Evolutionary conservation across 1,140 invertebrate genomes (phyloP).

Genomic region (Liolophura sinensis): DNA sequence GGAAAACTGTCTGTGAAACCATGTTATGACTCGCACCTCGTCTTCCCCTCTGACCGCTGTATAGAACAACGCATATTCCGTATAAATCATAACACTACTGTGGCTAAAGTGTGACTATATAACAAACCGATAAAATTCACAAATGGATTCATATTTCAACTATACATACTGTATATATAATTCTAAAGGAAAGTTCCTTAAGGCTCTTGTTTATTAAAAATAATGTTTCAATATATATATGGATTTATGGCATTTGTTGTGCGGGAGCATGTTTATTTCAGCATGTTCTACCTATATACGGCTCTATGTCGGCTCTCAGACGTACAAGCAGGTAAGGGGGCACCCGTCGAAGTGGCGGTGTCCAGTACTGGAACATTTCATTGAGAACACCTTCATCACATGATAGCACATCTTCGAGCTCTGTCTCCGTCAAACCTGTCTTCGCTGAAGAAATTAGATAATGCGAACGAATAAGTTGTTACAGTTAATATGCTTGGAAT

Average conservation of each 20-base stretch:
- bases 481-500: too few species aligned
- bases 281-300: too few species aligned
- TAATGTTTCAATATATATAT: too few species aligned
- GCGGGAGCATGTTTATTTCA: too few species aligned
- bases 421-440: conserved; percentile 49
- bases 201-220: too few species aligned
- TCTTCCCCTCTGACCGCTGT: conserved; percentile 39
- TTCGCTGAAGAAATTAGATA: conserved; percentile 22
- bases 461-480: too few species aligned
- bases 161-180: too few species aligned
- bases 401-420: conserved; percentile 54
- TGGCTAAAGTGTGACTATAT: too few species aligned
- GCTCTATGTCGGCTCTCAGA: conserved; percentile 26
- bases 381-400: conserved; percentile 55
- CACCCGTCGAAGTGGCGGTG: conserved; percentile 50
- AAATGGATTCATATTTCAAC: too few species aligned
- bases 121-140: too few species aligned
- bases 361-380: conserved; percentile 58
- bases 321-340: conserved; percentile 49
- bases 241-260: too few species aligned
- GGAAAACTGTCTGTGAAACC: conserved; percentile 48
- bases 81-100: background rate
- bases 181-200: too few species aligned
- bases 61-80: conserved; percentile 4
- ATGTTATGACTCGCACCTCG: conserved; percentile 37